These are phyloP conservation scores for Epizoanthus illoricatus DNA, from an alignment of 92 coral and sea anemone genomes.

Conservation along the genomic window DNA sequence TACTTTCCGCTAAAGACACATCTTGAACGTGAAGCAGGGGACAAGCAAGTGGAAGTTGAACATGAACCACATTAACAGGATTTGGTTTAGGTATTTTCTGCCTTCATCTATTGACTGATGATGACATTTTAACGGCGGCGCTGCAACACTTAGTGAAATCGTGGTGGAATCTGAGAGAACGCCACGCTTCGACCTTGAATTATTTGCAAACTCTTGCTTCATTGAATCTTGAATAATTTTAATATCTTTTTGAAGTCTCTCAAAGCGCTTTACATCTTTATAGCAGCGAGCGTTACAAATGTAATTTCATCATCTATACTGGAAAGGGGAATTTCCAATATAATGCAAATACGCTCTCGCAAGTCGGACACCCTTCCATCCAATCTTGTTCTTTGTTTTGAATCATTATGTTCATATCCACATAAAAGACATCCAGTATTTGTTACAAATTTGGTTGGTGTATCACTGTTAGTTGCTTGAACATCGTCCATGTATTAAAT, in stretches of 20 bases:
- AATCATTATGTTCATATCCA: too few species aligned
- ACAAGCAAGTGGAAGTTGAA: too few species aligned
- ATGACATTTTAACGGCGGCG: constrained; percentile 30
- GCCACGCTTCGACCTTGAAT: constrained; percentile 24
- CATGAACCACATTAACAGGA: background rate
- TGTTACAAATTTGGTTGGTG: too few species aligned
- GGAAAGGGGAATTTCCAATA: constrained; percentile 23
- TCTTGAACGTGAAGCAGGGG: too few species aligned
- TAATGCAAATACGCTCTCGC: constrained; percentile 12
- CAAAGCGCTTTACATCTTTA: background rate
- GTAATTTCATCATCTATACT: background rate
- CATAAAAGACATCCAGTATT: too few species aligned
- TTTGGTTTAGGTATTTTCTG: constrained; percentile 25
- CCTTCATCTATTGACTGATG: constrained; percentile 30
- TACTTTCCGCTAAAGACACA: background rate
- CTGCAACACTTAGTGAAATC: constrained; percentile 27
- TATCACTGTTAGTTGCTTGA: too few species aligned
- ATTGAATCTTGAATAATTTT: constrained; percentile 1
- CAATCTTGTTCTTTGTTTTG: background rate
- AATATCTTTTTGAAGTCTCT: constrained; percentile 28
- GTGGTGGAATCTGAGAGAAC: constrained; percentile 31
- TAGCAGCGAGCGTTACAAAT: constrained; percentile 14
- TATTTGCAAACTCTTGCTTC: constrained; percentile 17
- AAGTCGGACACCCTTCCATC: background rate
- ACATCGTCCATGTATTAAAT: too few species aligned